These are phyloP conservation scores for Ditylenchus dipsaci DNA, from an alignment of 1,140 invertebrate species.

Conservation along the genomic window DNA sequence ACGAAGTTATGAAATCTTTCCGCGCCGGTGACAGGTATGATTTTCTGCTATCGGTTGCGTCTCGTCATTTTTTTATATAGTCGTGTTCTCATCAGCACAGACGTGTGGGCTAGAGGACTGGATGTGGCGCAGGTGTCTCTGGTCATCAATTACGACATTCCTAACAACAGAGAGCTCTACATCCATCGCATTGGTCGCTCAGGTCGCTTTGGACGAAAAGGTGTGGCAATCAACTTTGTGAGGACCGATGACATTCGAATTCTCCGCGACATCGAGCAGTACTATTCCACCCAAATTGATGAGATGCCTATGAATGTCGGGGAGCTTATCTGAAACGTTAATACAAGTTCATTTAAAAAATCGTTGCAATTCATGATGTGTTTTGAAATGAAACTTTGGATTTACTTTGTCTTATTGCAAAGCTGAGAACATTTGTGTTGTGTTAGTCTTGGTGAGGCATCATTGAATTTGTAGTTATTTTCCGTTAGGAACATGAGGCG, in stretches of 20 bases:
- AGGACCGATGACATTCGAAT: constrained; percentile 89
- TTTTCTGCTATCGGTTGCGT: too few species aligned
- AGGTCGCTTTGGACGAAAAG: constrained; percentile 92
- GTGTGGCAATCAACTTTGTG: constrained; percentile 96
- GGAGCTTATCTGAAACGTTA: constrained; percentile 44
- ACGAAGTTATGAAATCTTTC: constrained; percentile 99
- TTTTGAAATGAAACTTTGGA: too few species aligned
- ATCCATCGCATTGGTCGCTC: constrained; percentile 98
- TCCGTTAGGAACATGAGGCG: too few species aligned
- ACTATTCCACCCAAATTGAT: constrained; percentile 99
- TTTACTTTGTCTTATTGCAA: too few species aligned
- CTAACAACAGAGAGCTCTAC: constrained; percentile 98
- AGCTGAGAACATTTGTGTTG: too few species aligned
- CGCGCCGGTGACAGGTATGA: constrained; percentile 77
- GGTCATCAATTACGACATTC: constrained; percentile 98
- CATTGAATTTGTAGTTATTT: too few species aligned
- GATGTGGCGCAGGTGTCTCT: constrained; percentile 97
- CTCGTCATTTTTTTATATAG: constrained; percentile 62
- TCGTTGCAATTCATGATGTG: too few species aligned
- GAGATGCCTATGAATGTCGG: constrained; percentile 96
- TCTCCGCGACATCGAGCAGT: constrained; percentile 97
- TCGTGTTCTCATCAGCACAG: constrained; percentile 94
- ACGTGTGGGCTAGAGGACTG: constrained; percentile 97
- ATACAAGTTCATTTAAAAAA: too few species aligned
- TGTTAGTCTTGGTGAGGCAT: too few species aligned